Evolutionary conservation across 2,888 invertebrate genomes (phyloP).

Genomic region (Stegophylla sp.): DNA sequence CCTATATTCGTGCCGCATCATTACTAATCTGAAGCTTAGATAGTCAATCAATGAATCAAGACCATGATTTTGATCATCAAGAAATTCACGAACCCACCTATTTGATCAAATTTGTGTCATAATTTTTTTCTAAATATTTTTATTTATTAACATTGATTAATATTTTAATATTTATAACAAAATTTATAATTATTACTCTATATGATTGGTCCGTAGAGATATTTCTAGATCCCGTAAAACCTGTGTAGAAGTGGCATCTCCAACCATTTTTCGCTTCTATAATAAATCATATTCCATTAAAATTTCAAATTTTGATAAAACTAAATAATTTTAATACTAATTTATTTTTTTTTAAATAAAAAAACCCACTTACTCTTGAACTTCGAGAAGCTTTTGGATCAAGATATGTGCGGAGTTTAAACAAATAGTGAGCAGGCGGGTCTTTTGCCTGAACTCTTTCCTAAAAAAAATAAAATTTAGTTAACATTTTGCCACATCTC

Average conservation of each 20-base stretch:
- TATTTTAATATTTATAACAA: neutral
- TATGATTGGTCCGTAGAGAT: constrained; percentile 96
- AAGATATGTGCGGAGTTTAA: constrained; percentile 91
- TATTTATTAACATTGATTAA: neutral
- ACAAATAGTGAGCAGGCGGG: constrained; percentile 94
- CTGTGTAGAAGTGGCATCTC: constrained; percentile 97
- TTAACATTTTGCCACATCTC: neutral
- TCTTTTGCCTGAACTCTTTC: constrained; percentile 98
- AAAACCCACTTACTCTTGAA: constrained; percentile 78
- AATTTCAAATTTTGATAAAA: no score
- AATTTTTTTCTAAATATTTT: neutral
- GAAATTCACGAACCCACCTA: constrained; percentile 98
- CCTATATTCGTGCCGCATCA: constrained; percentile 91
- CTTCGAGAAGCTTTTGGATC: constrained; percentile 95
- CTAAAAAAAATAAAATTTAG: constrained; percentile 68
- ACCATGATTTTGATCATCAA: constrained; percentile 94
- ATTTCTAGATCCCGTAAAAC: constrained; percentile 98
- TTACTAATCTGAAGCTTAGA: constrained; percentile 89
- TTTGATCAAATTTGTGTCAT: constrained; percentile 63
- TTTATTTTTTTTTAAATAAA: constrained; percentile 18
- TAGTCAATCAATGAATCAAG: constrained; percentile 97
- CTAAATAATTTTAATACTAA: neutral
- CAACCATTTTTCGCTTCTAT: constrained; percentile 97
- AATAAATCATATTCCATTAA: constrained; percentile 64
- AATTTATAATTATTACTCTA: constrained; percentile 79